Evolutionary conservation across 2,888 invertebrate genomes (phyloP).

Genomic region (Caenorhabditis uteleia): DNA sequence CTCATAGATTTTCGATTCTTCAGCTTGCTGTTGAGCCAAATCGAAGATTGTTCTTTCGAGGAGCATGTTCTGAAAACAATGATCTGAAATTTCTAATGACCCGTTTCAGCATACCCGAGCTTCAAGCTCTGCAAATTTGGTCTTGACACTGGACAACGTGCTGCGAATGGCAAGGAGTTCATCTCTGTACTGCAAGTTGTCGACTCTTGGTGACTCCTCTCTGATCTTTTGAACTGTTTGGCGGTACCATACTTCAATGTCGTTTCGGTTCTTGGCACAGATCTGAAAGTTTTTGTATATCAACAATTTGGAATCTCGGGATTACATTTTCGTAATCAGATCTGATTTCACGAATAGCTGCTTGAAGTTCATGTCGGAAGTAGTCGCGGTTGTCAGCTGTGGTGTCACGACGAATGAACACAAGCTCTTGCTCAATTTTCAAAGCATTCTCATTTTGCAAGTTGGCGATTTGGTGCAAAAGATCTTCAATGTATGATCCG

Average conservation of each 20-base stretch:
- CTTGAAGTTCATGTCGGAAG: constrained; percentile 74
- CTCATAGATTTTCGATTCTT: constrained; percentile 17
- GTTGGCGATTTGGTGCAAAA: constrained; percentile 26
- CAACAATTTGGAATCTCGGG: too few relatives aligned
- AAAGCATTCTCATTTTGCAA: constrained; percentile 25
- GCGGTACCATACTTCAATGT: constrained; percentile 34
- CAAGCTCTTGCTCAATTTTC: constrained; percentile 42
- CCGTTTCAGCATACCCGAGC: constrained; percentile 19
- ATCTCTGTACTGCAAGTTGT: too few relatives aligned
- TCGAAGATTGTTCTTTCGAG: constrained; percentile 21
- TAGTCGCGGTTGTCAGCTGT: constrained; percentile 74
- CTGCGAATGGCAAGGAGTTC: constrained; percentile 20
- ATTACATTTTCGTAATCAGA: constrained; percentile 72
- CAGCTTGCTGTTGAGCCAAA: constrained; percentile 8
- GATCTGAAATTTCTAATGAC: too few relatives aligned
- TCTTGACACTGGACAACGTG: constrained; percentile 10
- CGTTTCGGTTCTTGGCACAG: constrained; percentile 19
- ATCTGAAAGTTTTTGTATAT: constrained; percentile 25
- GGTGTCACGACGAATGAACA: constrained; percentile 71
- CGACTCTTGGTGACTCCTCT: constrained; percentile 22
- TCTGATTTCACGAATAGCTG: constrained; percentile 73
- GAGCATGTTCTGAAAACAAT: constrained; percentile 30
- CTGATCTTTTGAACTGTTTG: too few relatives aligned
- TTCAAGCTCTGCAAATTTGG: constrained; percentile 24
- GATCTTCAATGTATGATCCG: constrained; percentile 13